These are phyloP conservation scores for Pangasianodon hypophthalmus DNA, from an alignment of 2,113 vertebrate species.

Conservation along the genomic window DNA sequence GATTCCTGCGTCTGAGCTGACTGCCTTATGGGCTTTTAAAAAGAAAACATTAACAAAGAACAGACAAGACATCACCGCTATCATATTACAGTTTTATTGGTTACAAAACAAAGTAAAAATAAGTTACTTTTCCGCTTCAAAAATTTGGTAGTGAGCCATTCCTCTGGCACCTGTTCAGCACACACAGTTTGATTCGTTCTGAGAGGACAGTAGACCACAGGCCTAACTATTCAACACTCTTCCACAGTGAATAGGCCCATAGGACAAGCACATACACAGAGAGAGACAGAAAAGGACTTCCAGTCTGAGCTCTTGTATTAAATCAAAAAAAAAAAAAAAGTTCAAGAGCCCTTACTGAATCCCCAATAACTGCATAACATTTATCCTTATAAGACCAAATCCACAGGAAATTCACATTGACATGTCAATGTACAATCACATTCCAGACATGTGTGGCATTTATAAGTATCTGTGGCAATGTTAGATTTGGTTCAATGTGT, in stretches of 20 bases:
- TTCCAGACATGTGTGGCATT: conserved; percentile 25
- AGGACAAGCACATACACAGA: conserved; percentile 36
- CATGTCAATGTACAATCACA: conserved; percentile 13
- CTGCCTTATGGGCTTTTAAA: not conserved
- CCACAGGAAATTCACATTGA: conserved; percentile 24
- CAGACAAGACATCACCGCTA: conserved; percentile 29
- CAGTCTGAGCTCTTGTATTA: conserved; percentile 17
- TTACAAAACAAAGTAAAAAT: conserved; percentile 77
- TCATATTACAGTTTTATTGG: conserved; percentile 75
- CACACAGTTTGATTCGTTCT: conserved; percentile 24
- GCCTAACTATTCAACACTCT: conserved; percentile 57
- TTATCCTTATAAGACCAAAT: conserved; percentile 27
- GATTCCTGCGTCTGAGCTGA: not conserved
- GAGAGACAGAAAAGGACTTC: conserved; percentile 33
- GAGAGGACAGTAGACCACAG: conserved; percentile 59
- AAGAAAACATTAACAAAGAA: not conserved
- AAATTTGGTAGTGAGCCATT: conserved; percentile 57
- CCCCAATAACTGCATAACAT: not conserved
- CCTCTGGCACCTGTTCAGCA: conserved; percentile 42
- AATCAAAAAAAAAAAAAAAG: conserved; percentile 5
- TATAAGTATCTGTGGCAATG: not conserved
- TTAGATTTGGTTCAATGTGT: conserved; percentile 10
- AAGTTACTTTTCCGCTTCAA: conserved; percentile 69
- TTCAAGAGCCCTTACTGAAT: conserved; percentile 29
- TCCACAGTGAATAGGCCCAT: conserved; percentile 66